Percentiles rank a stretch among this genome's conserved stretches.
Conservation (phyloP, 2,113 vertebrate species). For the Gobiocypris rarus region DNA sequence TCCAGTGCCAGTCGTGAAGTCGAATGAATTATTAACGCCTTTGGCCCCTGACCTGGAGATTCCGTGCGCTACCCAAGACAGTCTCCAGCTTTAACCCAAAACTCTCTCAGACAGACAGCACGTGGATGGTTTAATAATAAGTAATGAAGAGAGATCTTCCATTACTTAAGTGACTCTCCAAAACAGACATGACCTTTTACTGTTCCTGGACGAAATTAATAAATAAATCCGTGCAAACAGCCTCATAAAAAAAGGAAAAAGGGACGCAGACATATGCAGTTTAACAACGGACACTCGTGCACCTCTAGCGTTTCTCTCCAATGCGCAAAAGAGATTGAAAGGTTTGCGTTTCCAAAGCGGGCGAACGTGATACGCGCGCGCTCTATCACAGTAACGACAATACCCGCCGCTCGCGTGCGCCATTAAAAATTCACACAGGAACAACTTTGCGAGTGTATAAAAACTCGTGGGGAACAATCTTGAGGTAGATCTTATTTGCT, state of each 20-base stretch:
- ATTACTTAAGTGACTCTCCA: slow-evolving; percentile 49
- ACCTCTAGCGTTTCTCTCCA: slow-evolving; percentile 72
- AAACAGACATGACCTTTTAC: slow-evolving; percentile 16
- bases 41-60: slow-evolving; percentile 46
- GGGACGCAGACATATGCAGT: slow-evolving; percentile 46
- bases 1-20: slow-evolving; percentile 53
- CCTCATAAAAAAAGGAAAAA: background rate
- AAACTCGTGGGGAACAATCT: slow-evolving; percentile 58
- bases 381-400: slow-evolving; percentile 70
- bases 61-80: slow-evolving; percentile 28
- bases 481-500: slow-evolving; percentile 38
- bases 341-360: slow-evolving; percentile 73
- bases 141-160: slow-evolving; percentile 50
- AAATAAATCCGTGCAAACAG: slow-evolving; percentile 21
- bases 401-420: slow-evolving; percentile 67
- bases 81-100: slow-evolving; percentile 44
- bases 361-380: slow-evolving; percentile 74
- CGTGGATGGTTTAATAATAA: slow-evolving; percentile 49
- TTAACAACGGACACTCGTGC: slow-evolving; percentile 55
- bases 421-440: slow-evolving; percentile 81
- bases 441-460: slow-evolving; percentile 70
- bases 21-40: slow-evolving; percentile 64
- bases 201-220: slow-evolving; percentile 6
- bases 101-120: slow-evolving; percentile 41
- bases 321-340: slow-evolving; percentile 64